A percentile compares a stretch with the other conserved stretches of the same genome.
phyloP scores from a whole-genome alignment of 2,113 vertebrate species.

The Ancistrus triradiatus region DNA sequence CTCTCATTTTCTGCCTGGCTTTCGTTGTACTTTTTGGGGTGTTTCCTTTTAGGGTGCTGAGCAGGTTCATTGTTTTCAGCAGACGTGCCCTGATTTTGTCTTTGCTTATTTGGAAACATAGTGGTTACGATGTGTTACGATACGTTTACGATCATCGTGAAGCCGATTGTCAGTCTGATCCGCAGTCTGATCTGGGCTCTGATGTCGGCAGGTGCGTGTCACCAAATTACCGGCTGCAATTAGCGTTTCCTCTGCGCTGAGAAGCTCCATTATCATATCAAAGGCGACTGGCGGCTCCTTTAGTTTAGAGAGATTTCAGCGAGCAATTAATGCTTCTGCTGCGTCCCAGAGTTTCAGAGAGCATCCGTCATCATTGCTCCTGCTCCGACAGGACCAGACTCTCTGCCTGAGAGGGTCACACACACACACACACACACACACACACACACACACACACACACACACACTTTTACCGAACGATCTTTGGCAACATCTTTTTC shows the following conservation, averaged over 20 bases:
- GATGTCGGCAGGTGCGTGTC: constrained; percentile 98
- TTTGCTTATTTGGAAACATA: too few species aligned
- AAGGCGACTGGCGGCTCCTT: constrained; percentile 94
- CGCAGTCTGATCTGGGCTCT: constrained; percentile 59
- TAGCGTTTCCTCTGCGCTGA: constrained; percentile 97
- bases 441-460: constrained; percentile 38
- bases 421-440: constrained; percentile 15
- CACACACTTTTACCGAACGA: too few species aligned
- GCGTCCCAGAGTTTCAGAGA: constrained; percentile 82
- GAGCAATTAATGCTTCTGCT: constrained; percentile 99
- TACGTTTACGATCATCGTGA: background rate
- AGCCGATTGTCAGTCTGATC: constrained; percentile 6
- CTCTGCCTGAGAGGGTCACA: constrained; percentile 14
- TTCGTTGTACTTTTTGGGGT: too few species aligned
- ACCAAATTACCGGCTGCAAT: constrained; percentile 97
- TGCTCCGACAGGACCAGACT: constrained; percentile 71
- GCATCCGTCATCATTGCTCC: constrained; percentile 86
- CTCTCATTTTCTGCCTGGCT: too few species aligned
- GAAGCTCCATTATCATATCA: constrained; percentile 99
- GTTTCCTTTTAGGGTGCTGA: too few species aligned
- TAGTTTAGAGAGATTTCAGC: too few species aligned
- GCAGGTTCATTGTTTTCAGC: too few species aligned
- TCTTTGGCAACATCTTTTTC: too few species aligned
- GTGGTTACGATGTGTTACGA: too few species aligned
- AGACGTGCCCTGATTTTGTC: too few species aligned